phyloP scores from a whole-genome alignment of 2,888 invertebrate genomes.

The Coronaproctus castanopsis region DNA sequence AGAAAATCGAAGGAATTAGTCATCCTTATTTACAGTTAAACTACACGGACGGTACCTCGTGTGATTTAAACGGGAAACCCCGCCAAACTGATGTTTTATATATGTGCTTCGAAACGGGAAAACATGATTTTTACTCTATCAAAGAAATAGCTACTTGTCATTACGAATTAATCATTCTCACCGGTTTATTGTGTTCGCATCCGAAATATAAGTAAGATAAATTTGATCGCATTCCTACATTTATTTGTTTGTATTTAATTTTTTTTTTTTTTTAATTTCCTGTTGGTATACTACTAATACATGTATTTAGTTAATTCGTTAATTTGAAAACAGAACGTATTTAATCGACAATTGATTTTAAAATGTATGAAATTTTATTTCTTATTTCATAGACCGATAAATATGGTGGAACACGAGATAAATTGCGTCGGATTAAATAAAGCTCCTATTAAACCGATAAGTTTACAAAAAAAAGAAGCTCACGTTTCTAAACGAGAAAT shows the following conservation, averaged over 20 bases:
- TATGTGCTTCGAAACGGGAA: conserved; percentile 70
- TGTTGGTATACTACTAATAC: too few relatives aligned
- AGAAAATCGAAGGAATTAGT: conserved; percentile 65
- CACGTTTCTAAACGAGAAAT: conserved; percentile 48
- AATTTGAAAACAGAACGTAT: too few relatives aligned
- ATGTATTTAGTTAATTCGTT: too few relatives aligned
- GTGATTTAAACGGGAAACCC: conserved; percentile 73
- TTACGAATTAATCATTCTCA: conserved; percentile 78
- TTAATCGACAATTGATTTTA: too few relatives aligned
- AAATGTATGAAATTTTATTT: too few relatives aligned
- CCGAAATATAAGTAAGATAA: conserved; percentile 50
- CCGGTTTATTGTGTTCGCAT: conserved; percentile 69
- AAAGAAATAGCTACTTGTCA: conserved; percentile 87
- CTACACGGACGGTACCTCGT: conserved; percentile 74
- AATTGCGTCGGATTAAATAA: conserved; percentile 47
- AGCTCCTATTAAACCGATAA: conserved; percentile 49
- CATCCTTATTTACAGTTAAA: conserved; percentile 73
- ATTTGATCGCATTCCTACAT: neutral
- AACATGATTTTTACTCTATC: conserved; percentile 77
- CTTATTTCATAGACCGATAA: conserved; percentile 37
- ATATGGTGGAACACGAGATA: conserved; percentile 54
- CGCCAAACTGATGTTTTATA: conserved; percentile 63
- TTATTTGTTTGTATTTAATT: too few relatives aligned
- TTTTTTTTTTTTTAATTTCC: too few relatives aligned
- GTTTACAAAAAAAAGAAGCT: conserved; percentile 45